phyloP scores from a whole-genome alignment of 2,113 vertebrate genomes.

The Daboia siamensis region DNA sequence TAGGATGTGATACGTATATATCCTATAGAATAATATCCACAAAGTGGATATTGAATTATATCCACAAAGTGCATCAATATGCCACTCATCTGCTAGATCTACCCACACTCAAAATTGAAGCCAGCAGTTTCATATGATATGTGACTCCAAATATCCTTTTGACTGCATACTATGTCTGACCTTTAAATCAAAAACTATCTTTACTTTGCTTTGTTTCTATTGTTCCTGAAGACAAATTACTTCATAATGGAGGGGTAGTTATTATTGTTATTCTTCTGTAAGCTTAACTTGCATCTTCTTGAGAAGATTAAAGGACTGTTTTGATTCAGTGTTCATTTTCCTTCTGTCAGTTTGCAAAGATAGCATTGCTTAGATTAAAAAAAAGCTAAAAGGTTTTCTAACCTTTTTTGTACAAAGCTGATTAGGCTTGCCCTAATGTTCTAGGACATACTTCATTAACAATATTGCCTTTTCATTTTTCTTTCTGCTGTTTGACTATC shows the following conservation, averaged over 20 bases:
- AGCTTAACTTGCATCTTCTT: neutral
- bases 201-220: slow-evolving; percentile 1
- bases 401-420: neutral
- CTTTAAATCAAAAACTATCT: slow-evolving; percentile 20
- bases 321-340: neutral
- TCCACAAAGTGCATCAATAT: neutral
- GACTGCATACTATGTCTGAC: neutral
- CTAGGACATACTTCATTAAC: neutral
- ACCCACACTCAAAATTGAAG: neutral
- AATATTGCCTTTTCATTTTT: neutral
- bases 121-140: neutral
- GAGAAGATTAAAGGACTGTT: neutral
- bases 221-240: slow-evolving; percentile 16
- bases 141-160: neutral
- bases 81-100: neutral
- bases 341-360: neutral
- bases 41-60: neutral
- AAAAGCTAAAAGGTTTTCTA: neutral
- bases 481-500: neutral
- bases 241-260: neutral
- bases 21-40: neutral
- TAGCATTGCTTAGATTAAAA: neutral
- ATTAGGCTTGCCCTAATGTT: neutral
- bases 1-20: neutral
- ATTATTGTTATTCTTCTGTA: slow-evolving; percentile 9